These are phyloP conservation scores for Hypocryptadius cinnamomeus DNA, from an alignment of 2,113 vertebrate species.

Conservation along the genomic window DNA sequence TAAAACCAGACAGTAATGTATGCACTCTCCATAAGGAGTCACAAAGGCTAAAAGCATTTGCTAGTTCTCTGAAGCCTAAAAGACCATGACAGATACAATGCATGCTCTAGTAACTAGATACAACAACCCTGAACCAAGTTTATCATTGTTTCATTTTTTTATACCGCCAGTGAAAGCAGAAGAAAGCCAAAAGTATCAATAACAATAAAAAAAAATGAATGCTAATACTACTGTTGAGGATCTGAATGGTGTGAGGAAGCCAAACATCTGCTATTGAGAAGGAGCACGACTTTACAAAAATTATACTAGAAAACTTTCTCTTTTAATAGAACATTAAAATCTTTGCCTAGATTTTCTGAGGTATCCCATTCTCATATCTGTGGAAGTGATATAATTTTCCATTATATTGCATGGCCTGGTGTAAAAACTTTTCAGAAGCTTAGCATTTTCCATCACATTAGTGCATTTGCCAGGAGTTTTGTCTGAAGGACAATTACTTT, in stretches of 20 bases:
- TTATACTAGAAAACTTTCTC: neutral
- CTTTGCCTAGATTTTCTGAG: neutral
- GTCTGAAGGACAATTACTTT: neutral
- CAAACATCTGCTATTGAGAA: neutral
- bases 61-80: neutral
- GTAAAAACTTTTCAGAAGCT: neutral
- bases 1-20: conserved; percentile 2
- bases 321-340: neutral
- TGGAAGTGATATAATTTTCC: neutral
- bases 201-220: neutral
- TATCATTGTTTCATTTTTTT: neutral
- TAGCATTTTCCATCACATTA: neutral
- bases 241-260: neutral
- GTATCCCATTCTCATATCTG: neutral
- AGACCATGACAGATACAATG: neutral
- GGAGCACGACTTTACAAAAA: neutral
- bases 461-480: neutral
- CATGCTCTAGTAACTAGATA: neutral
- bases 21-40: neutral
- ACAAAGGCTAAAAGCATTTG: conserved; percentile 4
- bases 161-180: neutral
- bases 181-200: neutral
- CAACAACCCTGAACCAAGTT: neutral
- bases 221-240: neutral
- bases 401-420: neutral